Percentiles rank a stretch among this genome's conserved stretches.
Evolutionary conservation across 2,888 invertebrate genomes (phyloP).

Genomic region (Drosophila longiperda): DNA sequence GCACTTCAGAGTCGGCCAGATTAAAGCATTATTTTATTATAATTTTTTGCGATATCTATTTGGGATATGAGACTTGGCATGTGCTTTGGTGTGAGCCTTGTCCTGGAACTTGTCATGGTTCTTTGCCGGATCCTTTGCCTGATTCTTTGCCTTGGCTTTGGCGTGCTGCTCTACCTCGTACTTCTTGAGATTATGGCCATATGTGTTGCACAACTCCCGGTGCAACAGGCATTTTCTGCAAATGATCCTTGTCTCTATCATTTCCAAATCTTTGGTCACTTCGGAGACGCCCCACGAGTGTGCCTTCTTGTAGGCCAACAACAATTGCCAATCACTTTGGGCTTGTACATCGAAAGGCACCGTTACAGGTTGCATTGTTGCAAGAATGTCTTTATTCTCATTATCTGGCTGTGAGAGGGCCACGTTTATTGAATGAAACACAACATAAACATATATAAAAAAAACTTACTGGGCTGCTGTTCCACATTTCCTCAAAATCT

Average conservation of each 20-base stretch:
- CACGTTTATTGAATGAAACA: neutral
- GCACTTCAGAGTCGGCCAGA: neutral
- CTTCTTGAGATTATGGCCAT: slow-evolving; percentile 33
- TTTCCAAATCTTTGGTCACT: slow-evolving; percentile 28
- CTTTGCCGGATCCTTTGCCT: neutral
- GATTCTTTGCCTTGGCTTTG: neutral
- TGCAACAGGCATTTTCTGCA: slow-evolving; percentile 61
- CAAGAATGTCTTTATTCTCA: slow-evolving; percentile 12
- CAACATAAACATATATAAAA: neutral
- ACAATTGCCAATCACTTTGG: slow-evolving; percentile 30
- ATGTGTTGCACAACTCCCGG: slow-evolving; percentile 25
- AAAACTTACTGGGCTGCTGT: slow-evolving; percentile 24
- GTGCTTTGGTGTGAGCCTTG: neutral
- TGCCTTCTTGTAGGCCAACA: slow-evolving; percentile 23
- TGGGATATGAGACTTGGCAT: neutral
- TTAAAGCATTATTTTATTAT: neutral
- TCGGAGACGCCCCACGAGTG: slow-evolving; percentile 14
- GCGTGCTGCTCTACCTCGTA: slow-evolving; percentile 13
- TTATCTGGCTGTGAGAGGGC: neutral
- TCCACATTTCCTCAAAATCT: slow-evolving; percentile 47
- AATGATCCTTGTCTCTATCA: slow-evolving; percentile 32
- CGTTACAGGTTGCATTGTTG: slow-evolving; percentile 40
- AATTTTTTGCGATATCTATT: neutral
- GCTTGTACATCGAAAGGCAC: slow-evolving; percentile 2
- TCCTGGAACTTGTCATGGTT: neutral